Conservation (phyloP, 2,113 vertebrate species). For the Pipa parva region DNA sequence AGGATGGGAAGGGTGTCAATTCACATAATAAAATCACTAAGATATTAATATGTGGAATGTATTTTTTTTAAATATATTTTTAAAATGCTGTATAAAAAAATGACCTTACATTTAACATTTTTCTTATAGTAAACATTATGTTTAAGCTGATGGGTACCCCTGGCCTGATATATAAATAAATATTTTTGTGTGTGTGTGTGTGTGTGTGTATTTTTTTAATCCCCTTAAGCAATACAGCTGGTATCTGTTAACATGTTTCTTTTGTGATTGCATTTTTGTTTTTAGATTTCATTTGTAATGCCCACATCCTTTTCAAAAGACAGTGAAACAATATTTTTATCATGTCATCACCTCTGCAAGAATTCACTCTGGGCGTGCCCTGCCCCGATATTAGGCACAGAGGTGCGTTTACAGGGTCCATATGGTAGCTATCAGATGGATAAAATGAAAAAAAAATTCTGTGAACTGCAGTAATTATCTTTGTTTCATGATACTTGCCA, state of each 20-base stretch:
- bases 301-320: constrained; percentile 7
- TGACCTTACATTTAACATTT: no score
- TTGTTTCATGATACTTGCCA: constrained; percentile 12
- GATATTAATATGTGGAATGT: no score
- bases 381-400: neutral
- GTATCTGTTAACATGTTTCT: constrained; percentile 8
- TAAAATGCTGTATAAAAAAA: no score
- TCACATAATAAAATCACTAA: no score
- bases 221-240: constrained; percentile 21
- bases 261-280: constrained; percentile 10
- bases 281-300: constrained; percentile 20
- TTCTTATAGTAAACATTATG: neutral
- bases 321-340: constrained; percentile 5
- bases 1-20: no score
- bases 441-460: constrained; percentile 6
- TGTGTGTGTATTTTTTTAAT: neutral
- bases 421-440: constrained; percentile 24
- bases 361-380: neutral
- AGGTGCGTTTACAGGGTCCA: neutral
- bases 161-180: neutral
- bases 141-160: neutral
- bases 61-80: no score
- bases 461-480: constrained; percentile 3
- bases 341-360: constrained; percentile 6
- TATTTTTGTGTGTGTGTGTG: no score